Evolutionary conservation across 2,888 invertebrate species (phyloP).

Genomic region (Hyppa rectilinea): DNA sequence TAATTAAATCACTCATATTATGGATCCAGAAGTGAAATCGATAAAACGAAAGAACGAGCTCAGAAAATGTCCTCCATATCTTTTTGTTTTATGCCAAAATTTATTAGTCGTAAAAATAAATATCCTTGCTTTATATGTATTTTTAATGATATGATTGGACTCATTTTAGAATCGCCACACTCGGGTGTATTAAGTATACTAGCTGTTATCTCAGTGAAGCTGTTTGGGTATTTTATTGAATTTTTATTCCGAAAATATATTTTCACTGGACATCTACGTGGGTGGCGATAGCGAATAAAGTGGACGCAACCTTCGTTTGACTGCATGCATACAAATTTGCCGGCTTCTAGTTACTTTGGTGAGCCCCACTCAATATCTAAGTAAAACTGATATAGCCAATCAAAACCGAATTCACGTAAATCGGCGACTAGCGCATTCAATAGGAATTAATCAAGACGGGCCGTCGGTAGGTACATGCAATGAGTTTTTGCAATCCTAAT

Average conservation of each 20-base stretch:
- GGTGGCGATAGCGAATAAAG: slow-evolving; percentile 55
- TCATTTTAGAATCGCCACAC: slow-evolving; percentile 75
- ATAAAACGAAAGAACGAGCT: slow-evolving; percentile 81
- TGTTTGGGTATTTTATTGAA: slow-evolving; percentile 46
- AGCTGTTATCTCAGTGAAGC: slow-evolving; percentile 41
- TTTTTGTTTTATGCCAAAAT: slow-evolving; percentile 82
- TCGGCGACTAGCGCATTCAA: neutral
- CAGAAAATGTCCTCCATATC: slow-evolving; percentile 81
- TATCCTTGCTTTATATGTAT: slow-evolving; percentile 77
- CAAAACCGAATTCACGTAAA: neutral
- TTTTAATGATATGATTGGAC: slow-evolving; percentile 81
- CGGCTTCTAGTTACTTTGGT: neutral
- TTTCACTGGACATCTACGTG: slow-evolving; percentile 50
- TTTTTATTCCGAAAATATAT: slow-evolving; percentile 48
- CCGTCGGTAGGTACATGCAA: neutral
- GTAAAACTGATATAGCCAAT: slow-evolving; percentile 1
- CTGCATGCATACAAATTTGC: slow-evolving; percentile 32
- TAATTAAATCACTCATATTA: slow-evolving; percentile 80
- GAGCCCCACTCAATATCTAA: neutral
- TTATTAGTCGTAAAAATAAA: slow-evolving; percentile 84
- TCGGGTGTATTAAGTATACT: slow-evolving; percentile 68
- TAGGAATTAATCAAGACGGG: neutral
- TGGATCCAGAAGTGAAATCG: slow-evolving; percentile 77
- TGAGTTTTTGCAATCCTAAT: neutral
- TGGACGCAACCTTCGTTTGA: slow-evolving; percentile 27